Evolutionary conservation across 2,113 vertebrate species (phyloP), one percentile per base, ranked within the genome.

Genomic region (Amia ocellicauda): DNA sequence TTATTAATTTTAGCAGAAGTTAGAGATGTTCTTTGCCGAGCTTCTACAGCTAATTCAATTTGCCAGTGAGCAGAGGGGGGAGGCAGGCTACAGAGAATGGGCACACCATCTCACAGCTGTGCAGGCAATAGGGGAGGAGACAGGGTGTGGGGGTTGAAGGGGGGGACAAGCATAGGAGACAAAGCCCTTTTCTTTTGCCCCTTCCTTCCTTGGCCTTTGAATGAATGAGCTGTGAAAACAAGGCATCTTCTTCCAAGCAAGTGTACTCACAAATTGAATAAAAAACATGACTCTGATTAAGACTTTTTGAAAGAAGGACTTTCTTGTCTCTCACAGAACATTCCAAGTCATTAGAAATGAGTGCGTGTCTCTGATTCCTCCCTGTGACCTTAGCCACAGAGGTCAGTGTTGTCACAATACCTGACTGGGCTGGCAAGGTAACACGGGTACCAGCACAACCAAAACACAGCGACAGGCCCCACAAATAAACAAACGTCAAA

Each of bases 201-300:
- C 49, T 67, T 43, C 4, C 70, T 68, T 66, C 60, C 64, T 64
- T 67, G 66, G 67, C 54, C 40, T 70, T 72, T 75, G 74, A 80
- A 82, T 77, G 70, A 78, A 74, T 72, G 62, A 69, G 40, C 60
- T 68, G 57, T 76, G 42, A 76, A 77, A 60, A 79, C 67, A 56
- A 23, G 59, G 62, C 75, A 69, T 79, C 66, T 69, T 68, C 68
- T 45, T 78, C 57, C 68, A 68, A 50, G 49, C 53, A 14, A 80
- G 58, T 69, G 71, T 75, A 73, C 51, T 73, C 72, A 63, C 66
- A 84, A 87, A 90, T 86, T 74, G 42, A 86, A 85, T 84, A 56
- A 87, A 69, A 64, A 85, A 78, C 82, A 87, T 88, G 86, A 88
- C 85, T 86, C 78, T 79, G 71, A 88, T 90, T 90, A 87, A 49